phyloP scores from a whole-genome alignment of 2,797 vertebrate genomes.

The Fistularia tabacaria region DNA sequence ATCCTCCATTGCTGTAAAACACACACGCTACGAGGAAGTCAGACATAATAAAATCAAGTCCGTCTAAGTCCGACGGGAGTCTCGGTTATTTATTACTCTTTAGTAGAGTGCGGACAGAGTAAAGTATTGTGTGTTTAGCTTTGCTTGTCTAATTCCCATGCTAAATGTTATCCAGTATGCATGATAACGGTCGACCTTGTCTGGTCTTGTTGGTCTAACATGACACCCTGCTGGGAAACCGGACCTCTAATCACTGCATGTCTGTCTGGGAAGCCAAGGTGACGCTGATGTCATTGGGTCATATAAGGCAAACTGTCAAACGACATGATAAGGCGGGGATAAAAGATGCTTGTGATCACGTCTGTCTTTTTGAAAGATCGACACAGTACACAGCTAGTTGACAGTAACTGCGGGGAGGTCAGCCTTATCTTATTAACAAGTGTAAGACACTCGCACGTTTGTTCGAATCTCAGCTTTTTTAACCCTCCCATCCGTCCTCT shows the following conservation, averaged over 20 bases:
- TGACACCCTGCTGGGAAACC: constrained; percentile 39
- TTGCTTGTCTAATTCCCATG: constrained; percentile 15
- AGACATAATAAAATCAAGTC: constrained; percentile 27
- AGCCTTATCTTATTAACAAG: constrained; percentile 30
- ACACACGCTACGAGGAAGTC: constrained; percentile 14
- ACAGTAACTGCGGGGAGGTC: neutral
- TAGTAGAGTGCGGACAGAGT: constrained; percentile 22
- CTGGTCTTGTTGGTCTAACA: constrained; percentile 45
- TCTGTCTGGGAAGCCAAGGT: constrained; percentile 39
- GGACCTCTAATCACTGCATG: constrained; percentile 31
- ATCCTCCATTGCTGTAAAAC: constrained; percentile 19
- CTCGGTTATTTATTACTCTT: constrained; percentile 28
- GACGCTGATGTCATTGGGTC: constrained; percentile 59
- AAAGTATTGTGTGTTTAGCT: constrained; percentile 36
- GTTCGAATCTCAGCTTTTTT: neutral
- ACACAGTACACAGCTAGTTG: constrained; percentile 29
- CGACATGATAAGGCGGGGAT: constrained; percentile 51
- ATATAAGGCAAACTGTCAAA: constrained; percentile 38
- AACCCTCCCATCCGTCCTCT: too few relatives aligned
- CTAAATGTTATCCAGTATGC: constrained; percentile 31
- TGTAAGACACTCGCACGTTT: constrained; percentile 10
- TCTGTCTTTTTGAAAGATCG: constrained; percentile 8
- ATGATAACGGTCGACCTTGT: constrained; percentile 49
- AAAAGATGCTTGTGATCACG: constrained; percentile 32
- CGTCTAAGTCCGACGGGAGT: constrained; percentile 27